Base-by-base conservation (phyloP, 2,113 vertebrate species). In the Entomyzon cyanotis region DNA sequence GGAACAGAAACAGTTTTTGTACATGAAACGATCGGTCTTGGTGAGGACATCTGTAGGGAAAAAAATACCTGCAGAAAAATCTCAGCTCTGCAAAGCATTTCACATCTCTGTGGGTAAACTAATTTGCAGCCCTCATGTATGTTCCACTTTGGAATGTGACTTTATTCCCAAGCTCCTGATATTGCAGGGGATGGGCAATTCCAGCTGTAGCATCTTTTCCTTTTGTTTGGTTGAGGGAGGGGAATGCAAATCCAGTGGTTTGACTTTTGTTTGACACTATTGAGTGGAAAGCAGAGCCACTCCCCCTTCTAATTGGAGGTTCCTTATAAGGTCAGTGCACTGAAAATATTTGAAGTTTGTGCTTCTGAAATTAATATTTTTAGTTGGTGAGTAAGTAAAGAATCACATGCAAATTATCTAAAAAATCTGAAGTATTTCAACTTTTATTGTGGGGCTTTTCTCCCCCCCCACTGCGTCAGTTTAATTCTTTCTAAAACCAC, bases 281-380 rank as follows among this genome's bases (percentile, higher is more conserved):
- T 28, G 60, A 87, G 44, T 64, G 56, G 69, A 44, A 93, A 84
- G 69, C 74, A 58, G 20, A 52, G n/a, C 31, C 42, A 42, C 37
- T 85, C 25, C 55, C 35, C 17, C 3, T 7, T 76, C 20, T 68
- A 50, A 87, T 89, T 84, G 82, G 33, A 65, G 18, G 27, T 53
- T 92, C 87, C 59, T 93, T 73, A 62, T 85, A 55, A 82, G 55
- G 78, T 65, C 23, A 42, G 39, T 37, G 53, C 16, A 10, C 42
- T 59, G 75, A 73, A 94, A 85, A 55, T 60, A 78, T 78, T 95
- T 74, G 12, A 89, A 84, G 46, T 84, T 93, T 89, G 33, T 84
- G 56, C 58, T 89, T 67, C 81, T 95, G 35, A 78, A 95, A 83
- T 94, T 63, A 58, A 49, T 86, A 60, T 60, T 92, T 94, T 80